Evolutionary conservation across 2,888 invertebrate genomes (phyloP).

Genomic region (Ashinkailepas kermadecensis): DNA sequence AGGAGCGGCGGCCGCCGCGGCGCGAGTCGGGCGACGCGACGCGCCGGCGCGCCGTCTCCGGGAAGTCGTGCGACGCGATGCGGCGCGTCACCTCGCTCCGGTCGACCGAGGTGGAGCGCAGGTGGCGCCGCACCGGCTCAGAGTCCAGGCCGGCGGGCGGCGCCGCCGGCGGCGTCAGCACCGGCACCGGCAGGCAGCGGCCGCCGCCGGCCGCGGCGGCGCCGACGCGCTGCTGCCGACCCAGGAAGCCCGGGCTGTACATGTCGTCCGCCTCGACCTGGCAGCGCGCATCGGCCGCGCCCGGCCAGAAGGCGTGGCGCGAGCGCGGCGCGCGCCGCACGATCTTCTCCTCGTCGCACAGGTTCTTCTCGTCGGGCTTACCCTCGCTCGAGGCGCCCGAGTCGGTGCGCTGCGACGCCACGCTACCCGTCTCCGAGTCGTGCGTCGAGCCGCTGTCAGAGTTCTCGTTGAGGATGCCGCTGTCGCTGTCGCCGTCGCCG

Average conservation of each 20-base stretch:
- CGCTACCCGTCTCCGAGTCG: constrained; percentile 16
- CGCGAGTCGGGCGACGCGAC: background rate
- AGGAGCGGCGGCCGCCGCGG: background rate
- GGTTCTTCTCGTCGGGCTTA: constrained; percentile 3
- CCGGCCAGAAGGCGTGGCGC: background rate
- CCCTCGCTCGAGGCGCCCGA: constrained; percentile 20
- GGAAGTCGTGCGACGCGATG: background rate
- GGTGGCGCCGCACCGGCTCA: background rate
- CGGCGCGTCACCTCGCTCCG: background rate
- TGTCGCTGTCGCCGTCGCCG: background rate
- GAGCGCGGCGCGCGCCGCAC: background rate
- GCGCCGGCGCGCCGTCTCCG: background rate
- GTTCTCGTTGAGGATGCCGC: constrained; percentile 9
- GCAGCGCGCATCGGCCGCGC: background rate
- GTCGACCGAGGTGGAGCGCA: background rate
- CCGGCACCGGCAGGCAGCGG: constrained; percentile 14
- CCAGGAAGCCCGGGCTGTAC: too few species aligned
- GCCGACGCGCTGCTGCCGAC: too few species aligned
- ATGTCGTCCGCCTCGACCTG: too few species aligned
- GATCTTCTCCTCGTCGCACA: constrained; percentile 11
- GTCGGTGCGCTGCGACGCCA: constrained; percentile 17
- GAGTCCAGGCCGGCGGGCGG: background rate
- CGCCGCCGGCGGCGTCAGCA: background rate
- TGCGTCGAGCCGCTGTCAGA: constrained; percentile 6
- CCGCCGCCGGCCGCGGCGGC: background rate